Conservation (phyloP, 92 coral and sea anemone species). For the Parazoanthus swiftii region DNA sequence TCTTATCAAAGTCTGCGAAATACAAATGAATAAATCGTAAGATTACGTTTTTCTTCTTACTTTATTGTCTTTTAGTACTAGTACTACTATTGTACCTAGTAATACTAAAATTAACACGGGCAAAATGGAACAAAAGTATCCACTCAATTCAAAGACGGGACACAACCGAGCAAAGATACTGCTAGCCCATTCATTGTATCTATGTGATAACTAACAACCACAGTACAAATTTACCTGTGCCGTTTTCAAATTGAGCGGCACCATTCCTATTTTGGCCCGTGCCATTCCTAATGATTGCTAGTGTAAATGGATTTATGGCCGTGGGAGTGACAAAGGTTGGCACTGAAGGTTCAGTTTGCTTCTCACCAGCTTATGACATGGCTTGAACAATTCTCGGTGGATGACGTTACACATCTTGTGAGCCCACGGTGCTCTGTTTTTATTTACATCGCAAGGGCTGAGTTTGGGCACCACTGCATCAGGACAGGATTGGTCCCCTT, state of each 20-base stretch:
- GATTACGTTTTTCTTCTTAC: no score
- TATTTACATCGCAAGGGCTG: conserved; percentile 77
- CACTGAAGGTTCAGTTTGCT: conserved; percentile 13
- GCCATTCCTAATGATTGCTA: conserved; percentile 35
- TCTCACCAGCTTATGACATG: conserved; percentile 84
- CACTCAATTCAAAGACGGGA: conserved; percentile 34
- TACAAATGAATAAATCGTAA: no score
- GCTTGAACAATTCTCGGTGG: conserved; percentile 71
- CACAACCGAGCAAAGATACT: background rate
- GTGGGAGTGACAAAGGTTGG: conserved; percentile 16
- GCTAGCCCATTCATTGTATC: conserved; percentile 10
- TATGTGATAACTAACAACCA: conserved; percentile 15
- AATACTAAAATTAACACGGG: background rate
- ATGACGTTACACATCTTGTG: conserved; percentile 93
- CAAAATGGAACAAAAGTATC: conserved; percentile 24
- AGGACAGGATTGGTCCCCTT: conserved; percentile 78
- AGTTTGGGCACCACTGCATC: conserved; percentile 65
- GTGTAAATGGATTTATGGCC: conserved; percentile 38
- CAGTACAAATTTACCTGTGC: conserved; percentile 25
- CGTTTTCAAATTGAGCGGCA: conserved; percentile 42
- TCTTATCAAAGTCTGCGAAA: no score
- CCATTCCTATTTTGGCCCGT: conserved; percentile 36
- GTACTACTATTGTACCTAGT: no score
- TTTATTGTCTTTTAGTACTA: no score
- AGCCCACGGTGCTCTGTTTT: conserved; percentile 89